These are phyloP conservation scores for Rhimphoctona megacephalus DNA, from an alignment of 2,888 invertebrate genomes.

Conservation along the genomic window DNA sequence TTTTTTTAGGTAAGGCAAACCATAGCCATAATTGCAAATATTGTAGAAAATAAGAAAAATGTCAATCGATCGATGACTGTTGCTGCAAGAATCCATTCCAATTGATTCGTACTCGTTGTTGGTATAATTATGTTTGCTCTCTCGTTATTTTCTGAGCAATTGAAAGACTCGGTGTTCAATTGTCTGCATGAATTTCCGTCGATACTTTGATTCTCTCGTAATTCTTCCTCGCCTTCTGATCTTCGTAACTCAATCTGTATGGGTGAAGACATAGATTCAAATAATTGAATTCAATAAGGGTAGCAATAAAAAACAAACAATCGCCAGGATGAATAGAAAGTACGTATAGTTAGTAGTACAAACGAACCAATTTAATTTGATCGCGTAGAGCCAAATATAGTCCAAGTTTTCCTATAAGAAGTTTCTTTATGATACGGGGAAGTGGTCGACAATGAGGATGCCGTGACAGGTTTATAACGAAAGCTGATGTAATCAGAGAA, in stretches of 20 bases:
- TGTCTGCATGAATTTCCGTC: slow-evolving; percentile 55
- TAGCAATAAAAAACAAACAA: background rate
- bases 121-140: slow-evolving; percentile 76
- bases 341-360: background rate
- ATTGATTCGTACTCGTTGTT: slow-evolving; percentile 82
- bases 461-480: slow-evolving; percentile 86
- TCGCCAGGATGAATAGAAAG: background rate
- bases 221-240: slow-evolving; percentile 77
- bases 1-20: slow-evolving; percentile 84
- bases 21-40: slow-evolving; percentile 86
- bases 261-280: background rate
- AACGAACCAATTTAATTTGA: slow-evolving; percentile 84
- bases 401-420: slow-evolving; percentile 84
- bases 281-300: background rate
- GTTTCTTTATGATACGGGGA: slow-evolving; percentile 86
- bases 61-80: slow-evolving; percentile 88
- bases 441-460: slow-evolving; percentile 84
- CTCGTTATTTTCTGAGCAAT: slow-evolving; percentile 75
- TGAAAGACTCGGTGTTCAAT: slow-evolving; percentile 72
- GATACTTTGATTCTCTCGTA: slow-evolving; percentile 75
- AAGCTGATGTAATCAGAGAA: slow-evolving; percentile 86
- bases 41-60: slow-evolving; percentile 86
- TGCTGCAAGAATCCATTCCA: slow-evolving; percentile 89
- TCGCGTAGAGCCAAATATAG: slow-evolving; percentile 84
- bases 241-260: slow-evolving; percentile 77